Base-by-base conservation (phyloP, 2,888 invertebrate species). In the Ochropleura leucogaster region DNA sequence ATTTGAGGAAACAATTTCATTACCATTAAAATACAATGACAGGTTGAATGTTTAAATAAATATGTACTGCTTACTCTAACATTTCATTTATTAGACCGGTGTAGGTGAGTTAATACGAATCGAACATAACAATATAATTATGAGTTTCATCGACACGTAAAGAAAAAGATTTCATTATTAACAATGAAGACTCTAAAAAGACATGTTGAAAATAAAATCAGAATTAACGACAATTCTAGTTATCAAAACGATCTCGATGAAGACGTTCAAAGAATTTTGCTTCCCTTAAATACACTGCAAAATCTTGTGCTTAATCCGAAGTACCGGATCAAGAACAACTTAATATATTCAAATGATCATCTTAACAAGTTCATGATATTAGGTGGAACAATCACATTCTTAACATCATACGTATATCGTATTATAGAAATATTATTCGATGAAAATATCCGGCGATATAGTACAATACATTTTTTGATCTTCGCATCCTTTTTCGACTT, bases 171-270 rank as follows among this genome's bases (percentile, higher is more conserved):
- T n/a, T n/a, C n/a, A n/a, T n/a, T n/a, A n/a, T n/a, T n/a, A 7
- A n/a, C n/a, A 44, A 62, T 62, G 62, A 14, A 62, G 12, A 3
- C 0, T 8, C 18, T n/a, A 44, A 12, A 44, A 7, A 12, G 42
- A n/a, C 16, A 60, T 60, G 42, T 60, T n/a, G 12, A 62, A n/a
- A 44, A n/a, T 4, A 62, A n/a, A 44, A 20, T 0, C 0, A 62
- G 14, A 7, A 1, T 7, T 0, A 62, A 44, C 14, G 1, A 62
- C n/a, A 44, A 44, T n/a, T 44, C 6, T 62, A 62, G n/a, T n/a
- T 44, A 44, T n/a, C 42, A 62, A 62, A 62, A n/a, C n/a, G n/a
- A n/a, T n/a, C n/a, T 62, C 14, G 62, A 62, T 44, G 14, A n/a
- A n/a, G 62, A 62, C 12, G 44, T 62, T n/a, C 44, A 44, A 44